phyloP scores from a whole-genome alignment of 64 coral and sea anemone species.

The Pachyseris speciosa region DNA sequence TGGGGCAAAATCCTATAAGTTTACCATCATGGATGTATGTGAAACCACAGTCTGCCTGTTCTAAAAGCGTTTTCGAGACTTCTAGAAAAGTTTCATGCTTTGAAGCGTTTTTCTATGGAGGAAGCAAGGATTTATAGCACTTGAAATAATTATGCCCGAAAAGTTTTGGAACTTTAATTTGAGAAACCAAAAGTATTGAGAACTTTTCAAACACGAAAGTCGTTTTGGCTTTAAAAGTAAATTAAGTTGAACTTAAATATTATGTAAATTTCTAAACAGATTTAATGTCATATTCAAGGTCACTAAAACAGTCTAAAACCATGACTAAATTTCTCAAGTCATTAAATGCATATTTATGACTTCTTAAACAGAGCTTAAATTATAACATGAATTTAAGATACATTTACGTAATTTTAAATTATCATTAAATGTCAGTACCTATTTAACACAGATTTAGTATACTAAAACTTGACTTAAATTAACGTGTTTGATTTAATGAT shows the following conservation, averaged over 20 bases:
- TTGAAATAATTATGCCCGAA: neutral
- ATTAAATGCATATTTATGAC: neutral
- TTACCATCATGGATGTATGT: no score
- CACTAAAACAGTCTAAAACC: neutral
- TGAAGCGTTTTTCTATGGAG: neutral
- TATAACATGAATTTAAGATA: neutral
- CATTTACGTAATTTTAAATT: neutral
- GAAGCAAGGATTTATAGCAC: no score
- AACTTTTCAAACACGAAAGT: no score
- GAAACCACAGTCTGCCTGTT: no score
- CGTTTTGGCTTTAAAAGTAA: no score
- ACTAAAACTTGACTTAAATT: neutral
- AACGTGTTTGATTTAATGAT: neutral
- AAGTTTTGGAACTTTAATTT: no score
- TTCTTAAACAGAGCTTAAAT: neutral
- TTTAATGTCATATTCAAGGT: neutral
- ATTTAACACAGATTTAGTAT: neutral
- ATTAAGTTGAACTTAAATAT: no score
- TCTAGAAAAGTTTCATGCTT: neutral
- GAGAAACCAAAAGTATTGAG: no score
- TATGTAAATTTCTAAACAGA: neutral
- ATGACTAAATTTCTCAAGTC: neutral
- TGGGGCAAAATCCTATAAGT: neutral
- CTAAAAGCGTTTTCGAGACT: no score
- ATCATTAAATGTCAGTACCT: neutral